phyloP scores from a whole-genome alignment of 2,888 invertebrate species.

The Drosophila imparisetae region DNA sequence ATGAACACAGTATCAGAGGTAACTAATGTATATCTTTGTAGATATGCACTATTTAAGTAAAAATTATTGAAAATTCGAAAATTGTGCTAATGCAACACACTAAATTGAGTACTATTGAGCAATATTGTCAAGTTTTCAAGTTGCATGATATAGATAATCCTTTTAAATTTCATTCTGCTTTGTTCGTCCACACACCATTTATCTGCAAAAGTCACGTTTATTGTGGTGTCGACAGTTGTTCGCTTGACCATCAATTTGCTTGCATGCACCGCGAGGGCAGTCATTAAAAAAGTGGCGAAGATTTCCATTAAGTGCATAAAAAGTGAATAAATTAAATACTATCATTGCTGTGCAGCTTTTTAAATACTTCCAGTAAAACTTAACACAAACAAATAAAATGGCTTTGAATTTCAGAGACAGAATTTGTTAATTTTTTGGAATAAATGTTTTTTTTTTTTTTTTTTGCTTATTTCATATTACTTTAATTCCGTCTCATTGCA shows the following conservation, averaged over 20 bases:
- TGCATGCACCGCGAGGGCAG: neutral
- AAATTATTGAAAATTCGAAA: neutral
- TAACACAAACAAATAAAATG: neutral
- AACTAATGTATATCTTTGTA: neutral
- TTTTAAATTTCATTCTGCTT: neutral
- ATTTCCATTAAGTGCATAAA: neutral
- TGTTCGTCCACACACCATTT: neutral
- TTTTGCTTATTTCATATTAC: too few relatives aligned
- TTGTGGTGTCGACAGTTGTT: neutral
- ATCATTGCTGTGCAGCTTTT: too few relatives aligned
- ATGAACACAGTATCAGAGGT: neutral
- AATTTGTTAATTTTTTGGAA: neutral
- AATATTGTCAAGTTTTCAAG: neutral
- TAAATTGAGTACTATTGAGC: neutral
- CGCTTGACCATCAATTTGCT: slow-evolving; percentile 3
- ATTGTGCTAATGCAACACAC: neutral
- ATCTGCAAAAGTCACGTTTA: slow-evolving; percentile 5
- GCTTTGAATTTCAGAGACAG: neutral
- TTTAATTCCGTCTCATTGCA: neutral
- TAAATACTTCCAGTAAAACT: neutral
- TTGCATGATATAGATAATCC: neutral
- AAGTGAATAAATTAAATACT: neutral
- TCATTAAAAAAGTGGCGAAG: neutral
- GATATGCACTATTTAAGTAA: neutral
- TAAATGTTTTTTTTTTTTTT: neutral